Conservation (phyloP, 2,113 vertebrate genomes). For the Catharus bicknelli region DNA sequence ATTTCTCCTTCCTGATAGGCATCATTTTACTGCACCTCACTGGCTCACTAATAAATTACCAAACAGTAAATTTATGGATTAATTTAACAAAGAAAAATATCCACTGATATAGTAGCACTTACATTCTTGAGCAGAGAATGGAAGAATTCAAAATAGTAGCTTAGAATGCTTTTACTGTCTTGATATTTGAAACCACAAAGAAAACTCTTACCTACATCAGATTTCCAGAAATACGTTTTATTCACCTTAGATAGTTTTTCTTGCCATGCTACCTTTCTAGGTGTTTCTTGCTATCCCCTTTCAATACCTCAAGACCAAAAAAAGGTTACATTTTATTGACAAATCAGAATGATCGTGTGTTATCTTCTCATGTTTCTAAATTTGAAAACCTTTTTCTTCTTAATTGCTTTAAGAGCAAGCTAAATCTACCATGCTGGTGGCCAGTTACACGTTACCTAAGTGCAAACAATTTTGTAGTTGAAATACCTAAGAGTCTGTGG, state of each 20-base stretch:
- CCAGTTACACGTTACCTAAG: background rate
- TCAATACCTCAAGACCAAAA: background rate
- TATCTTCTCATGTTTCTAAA: background rate
- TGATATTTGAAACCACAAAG: background rate
- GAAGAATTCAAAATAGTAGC: background rate
- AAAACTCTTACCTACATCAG: background rate
- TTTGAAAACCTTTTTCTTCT: conserved; percentile 9
- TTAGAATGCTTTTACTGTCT: background rate
- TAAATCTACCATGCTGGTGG: background rate
- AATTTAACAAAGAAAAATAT: background rate
- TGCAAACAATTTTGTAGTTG: rapidly evolving
- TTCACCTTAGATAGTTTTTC: background rate
- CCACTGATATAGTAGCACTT: background rate
- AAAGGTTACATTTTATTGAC: background rate
- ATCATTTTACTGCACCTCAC: background rate
- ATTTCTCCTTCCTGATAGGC: background rate
- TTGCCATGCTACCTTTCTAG: background rate
- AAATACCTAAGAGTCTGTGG: background rate
- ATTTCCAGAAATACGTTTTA: background rate
- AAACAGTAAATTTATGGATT: background rate
- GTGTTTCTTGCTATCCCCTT: background rate
- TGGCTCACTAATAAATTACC: background rate
- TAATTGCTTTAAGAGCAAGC: background rate
- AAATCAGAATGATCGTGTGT: background rate
- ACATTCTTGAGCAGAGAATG: background rate